Conservation (phyloP, 2,888 invertebrate genomes). For the Polydrusus tereticollis region DNA sequence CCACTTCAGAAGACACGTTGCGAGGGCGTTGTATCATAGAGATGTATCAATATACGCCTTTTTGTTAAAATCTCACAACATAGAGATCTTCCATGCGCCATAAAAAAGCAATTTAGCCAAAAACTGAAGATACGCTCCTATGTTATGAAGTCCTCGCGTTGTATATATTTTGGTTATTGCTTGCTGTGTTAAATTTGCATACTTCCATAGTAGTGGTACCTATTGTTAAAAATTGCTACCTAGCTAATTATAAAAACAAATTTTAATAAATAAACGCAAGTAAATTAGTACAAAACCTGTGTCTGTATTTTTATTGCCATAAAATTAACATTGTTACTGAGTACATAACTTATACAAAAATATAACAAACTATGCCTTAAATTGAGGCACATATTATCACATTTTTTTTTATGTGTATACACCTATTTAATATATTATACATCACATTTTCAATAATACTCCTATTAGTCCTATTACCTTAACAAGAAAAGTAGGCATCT, state of each 20-base stretch:
- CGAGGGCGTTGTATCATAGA: too few species aligned
- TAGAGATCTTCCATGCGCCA: too few species aligned
- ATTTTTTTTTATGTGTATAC: slow-evolving; percentile 51
- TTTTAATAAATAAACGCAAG: slow-evolving; percentile 14
- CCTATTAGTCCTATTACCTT: slow-evolving; percentile 30
- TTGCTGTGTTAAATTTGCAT: slow-evolving; percentile 10
- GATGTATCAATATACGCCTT: too few species aligned
- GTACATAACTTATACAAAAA: slow-evolving; percentile 34
- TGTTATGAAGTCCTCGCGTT: too few species aligned
- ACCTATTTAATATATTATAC: slow-evolving; percentile 31
- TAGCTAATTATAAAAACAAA: slow-evolving; percentile 15
- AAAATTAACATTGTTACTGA: slow-evolving; percentile 3
- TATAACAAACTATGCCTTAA: slow-evolving; percentile 42
- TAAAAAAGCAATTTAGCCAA: too few species aligned
- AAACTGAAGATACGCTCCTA: too few species aligned
- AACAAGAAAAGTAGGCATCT: background rate
- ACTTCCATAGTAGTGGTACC: slow-evolving; percentile 2
- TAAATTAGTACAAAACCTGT: slow-evolving; percentile 14
- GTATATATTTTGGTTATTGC: background rate
- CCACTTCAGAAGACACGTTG: too few species aligned
- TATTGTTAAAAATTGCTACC: slow-evolving; percentile 12
- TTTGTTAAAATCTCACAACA: too few species aligned
- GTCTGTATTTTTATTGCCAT: slow-evolving; percentile 13
- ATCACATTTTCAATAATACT: slow-evolving; percentile 51
- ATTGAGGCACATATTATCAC: slow-evolving; percentile 55